phyloP scores from a whole-genome alignment of 2,888 invertebrate genomes.

The Habrosyne pyritoides region DNA sequence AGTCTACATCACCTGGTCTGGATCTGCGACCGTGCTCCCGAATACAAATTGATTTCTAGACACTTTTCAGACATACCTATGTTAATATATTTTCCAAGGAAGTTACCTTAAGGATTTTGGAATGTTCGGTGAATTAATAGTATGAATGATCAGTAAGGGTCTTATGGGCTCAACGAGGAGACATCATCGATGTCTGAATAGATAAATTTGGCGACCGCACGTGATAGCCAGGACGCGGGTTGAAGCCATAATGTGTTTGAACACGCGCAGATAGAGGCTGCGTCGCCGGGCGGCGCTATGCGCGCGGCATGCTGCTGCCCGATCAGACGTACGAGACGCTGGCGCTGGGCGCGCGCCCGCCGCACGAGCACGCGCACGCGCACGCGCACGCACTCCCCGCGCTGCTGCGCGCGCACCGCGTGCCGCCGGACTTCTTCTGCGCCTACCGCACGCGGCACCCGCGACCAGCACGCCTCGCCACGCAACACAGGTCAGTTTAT shows the following conservation, averaged over 20 bases:
- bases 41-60: too few species aligned
- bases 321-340: constrained; percentile 91
- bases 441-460: constrained; percentile 74
- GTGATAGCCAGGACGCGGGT: constrained; percentile 11
- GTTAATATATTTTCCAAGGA: too few species aligned
- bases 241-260: background rate
- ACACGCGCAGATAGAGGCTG: constrained; percentile 14
- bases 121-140: too few species aligned
- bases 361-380: constrained; percentile 78
- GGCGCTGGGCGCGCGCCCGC: constrained; percentile 47
- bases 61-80: too few species aligned
- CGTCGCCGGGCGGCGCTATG: constrained; percentile 33
- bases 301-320: constrained; percentile 88
- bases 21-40: too few species aligned
- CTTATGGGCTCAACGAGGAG: too few species aligned
- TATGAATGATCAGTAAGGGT: too few species aligned
- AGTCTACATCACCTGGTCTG: background rate
- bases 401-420: constrained; percentile 80
- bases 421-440: constrained; percentile 91
- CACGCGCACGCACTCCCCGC: constrained; percentile 69
- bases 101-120: too few species aligned
- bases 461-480: constrained; percentile 15
- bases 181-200: too few species aligned
- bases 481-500: constrained; percentile 6
- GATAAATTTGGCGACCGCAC: too few species aligned